Conservation (phyloP, 2,797 vertebrate genomes). For the Taenioides sp. region DNA sequence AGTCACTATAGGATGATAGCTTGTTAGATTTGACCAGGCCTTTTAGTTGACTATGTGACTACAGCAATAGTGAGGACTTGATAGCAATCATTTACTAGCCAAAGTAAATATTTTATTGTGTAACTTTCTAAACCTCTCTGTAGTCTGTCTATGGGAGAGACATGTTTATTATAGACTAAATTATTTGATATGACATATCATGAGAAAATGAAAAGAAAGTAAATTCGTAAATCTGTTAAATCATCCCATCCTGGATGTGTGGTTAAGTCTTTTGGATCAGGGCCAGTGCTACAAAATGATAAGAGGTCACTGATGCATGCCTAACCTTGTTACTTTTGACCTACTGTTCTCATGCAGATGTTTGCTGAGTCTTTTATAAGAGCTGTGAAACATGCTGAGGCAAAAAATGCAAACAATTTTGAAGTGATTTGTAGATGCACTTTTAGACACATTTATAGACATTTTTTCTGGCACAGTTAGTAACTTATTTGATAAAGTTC, state of each 20-base stretch:
- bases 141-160: no score
- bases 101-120: no score
- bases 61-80: no score
- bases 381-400: conserved; percentile 5
- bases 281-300: conserved; percentile 8
- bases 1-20: not conserved
- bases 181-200: no score
- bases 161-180: no score
- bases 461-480: no score
- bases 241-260: not conserved
- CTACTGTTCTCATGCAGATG: conserved; percentile 14
- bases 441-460: not conserved
- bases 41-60: no score
- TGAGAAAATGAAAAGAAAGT: not conserved
- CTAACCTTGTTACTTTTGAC: conserved; percentile 1
- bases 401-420: conserved; percentile 5
- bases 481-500: not conserved
- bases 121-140: no score
- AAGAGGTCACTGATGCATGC: conserved; percentile 16
- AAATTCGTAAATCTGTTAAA: not conserved
- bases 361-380: conserved; percentile 2
- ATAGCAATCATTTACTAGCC: no score
- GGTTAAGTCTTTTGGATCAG: conserved; percentile 6
- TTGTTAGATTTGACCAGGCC: no score
- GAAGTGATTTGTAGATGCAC: not conserved